Evolutionary conservation across 2,797 vertebrate species (phyloP).

Genomic region (Melanotaenia nigrans): DNA sequence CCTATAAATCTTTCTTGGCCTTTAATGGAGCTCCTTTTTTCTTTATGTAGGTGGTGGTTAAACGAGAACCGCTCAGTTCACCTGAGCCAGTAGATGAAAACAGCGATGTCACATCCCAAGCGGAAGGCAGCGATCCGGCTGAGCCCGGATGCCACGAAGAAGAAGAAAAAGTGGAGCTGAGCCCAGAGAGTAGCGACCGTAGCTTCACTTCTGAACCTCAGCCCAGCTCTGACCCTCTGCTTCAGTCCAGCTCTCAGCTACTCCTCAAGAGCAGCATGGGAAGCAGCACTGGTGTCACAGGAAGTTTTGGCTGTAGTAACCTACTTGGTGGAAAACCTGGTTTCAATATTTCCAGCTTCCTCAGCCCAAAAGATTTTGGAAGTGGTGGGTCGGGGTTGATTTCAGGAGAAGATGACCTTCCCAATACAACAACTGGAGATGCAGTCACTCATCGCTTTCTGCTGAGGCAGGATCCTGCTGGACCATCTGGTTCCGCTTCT

Average conservation of each 20-base stretch:
- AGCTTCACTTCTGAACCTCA: slow-evolving; percentile 92
- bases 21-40: neutral
- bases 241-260: slow-evolving; percentile 90
- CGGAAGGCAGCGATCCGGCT: slow-evolving; percentile 89
- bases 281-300: slow-evolving; percentile 40
- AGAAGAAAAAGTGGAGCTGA: slow-evolving; percentile 93
- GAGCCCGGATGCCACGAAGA: slow-evolving; percentile 92
- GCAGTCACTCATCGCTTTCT: slow-evolving; percentile 79
- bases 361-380: slow-evolving; percentile 85
- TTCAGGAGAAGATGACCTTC: slow-evolving; percentile 87
- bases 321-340: slow-evolving; percentile 86
- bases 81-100: slow-evolving; percentile 93
- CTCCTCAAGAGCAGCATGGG: slow-evolving; percentile 85
- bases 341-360: slow-evolving; percentile 91
- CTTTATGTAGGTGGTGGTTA: slow-evolving; percentile 88
- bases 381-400: slow-evolving; percentile 48
- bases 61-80: slow-evolving; percentile 93
- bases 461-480: slow-evolving; percentile 84
- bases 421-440: slow-evolving; percentile 93
- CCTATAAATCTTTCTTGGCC: neutral
- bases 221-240: slow-evolving; percentile 85
- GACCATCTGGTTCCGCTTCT: slow-evolving; percentile 80
- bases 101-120: slow-evolving; percentile 93
- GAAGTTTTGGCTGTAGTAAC: slow-evolving; percentile 66
- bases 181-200: slow-evolving; percentile 94